Base-by-base conservation (phyloP, 2,113 vertebrate species). In the Chrysemys picta region DNA sequence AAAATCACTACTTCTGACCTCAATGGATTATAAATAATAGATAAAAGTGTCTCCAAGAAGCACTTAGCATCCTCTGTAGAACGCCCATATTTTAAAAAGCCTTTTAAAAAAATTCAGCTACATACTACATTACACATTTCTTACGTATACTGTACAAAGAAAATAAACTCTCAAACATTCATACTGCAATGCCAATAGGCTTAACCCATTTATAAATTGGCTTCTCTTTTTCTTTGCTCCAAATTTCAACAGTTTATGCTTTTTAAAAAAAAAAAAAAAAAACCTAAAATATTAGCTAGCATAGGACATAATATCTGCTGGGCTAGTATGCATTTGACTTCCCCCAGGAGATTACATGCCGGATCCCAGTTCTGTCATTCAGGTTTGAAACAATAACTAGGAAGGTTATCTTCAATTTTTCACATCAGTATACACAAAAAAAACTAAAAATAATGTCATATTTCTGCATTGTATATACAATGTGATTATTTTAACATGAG, bases 271-370 rank as follows among this genome's bases (percentile, higher is more conserved):
- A 90, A 31, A 42, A 90, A 52, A 85, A 35, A 31, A 3, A 1
- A 0, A 14, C 4, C 4, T 45, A 25, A n/a, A 52, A 5, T 47
- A 49, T 5, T 11, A 1, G 2, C 57, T 85, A 38, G 52, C 1
- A 1, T 3, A 69, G 62, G 35, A 9, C 22, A 38, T 24, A 8
- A 49, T 3, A 10, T 0, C 4, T 24, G 22, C 8, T 69, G 62
- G 38, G 52, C 24, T 79, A 8, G 2, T 0, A 1, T 24, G 50
- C 35, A 78, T 91, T 57, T 94, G 8, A 6, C 57, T 22, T 7
- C 12, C 38, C 42, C 45, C 50, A 65, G 2, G 2, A 96, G 56
- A 85, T 76, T 27, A 38, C 16, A 49, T 3, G 22, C 1, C 80
- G 56, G 47, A 93, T 78, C 85, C 53, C 87, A 80, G 17, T 25